Evolutionary conservation across 2,113 vertebrate genomes (phyloP).

Genomic region (Dascyllus trimaculatus): DNA sequence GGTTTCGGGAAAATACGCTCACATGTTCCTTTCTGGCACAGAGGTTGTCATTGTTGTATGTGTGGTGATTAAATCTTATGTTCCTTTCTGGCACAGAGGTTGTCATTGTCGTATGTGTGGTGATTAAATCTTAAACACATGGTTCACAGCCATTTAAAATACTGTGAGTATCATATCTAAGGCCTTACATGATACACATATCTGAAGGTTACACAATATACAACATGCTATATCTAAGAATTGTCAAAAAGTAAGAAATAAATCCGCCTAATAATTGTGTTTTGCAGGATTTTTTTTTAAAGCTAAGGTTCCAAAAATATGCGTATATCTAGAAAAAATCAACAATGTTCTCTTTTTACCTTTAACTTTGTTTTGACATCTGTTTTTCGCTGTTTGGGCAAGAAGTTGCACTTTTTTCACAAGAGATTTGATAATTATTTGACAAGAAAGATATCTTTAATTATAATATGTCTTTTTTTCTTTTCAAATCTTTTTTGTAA

Average conservation of each 20-base stretch:
- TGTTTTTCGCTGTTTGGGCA: no score
- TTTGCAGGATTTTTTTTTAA: no score
- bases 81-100: slow-evolving; percentile 67
- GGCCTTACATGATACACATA: neutral
- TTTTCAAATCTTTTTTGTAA: no score
- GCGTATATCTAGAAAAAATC: no score
- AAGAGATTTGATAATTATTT: no score
- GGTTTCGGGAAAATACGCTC: neutral
- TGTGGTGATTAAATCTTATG: slow-evolving; percentile 75
- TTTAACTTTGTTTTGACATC: no score
- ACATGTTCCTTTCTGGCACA: slow-evolving; percentile 69
- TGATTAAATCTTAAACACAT: slow-evolving; percentile 67
- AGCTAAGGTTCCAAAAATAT: neutral
- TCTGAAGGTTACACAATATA: slow-evolving; percentile 1
- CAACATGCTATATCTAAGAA: neutral
- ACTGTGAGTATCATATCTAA: slow-evolving; percentile 69
- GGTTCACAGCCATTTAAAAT: slow-evolving; percentile 58
- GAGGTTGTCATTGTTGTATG: slow-evolving; percentile 71
- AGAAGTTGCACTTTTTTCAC: no score
- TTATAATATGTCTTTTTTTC: no score
- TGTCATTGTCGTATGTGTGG: slow-evolving; percentile 72
- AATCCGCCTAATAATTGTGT: neutral
- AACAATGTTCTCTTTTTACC: no score
- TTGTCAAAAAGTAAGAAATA: neutral
- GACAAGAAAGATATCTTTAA: no score